Evolutionary conservation across 2,888 invertebrate species (phyloP).

Genomic region (Lepidochitona cinerea): DNA sequence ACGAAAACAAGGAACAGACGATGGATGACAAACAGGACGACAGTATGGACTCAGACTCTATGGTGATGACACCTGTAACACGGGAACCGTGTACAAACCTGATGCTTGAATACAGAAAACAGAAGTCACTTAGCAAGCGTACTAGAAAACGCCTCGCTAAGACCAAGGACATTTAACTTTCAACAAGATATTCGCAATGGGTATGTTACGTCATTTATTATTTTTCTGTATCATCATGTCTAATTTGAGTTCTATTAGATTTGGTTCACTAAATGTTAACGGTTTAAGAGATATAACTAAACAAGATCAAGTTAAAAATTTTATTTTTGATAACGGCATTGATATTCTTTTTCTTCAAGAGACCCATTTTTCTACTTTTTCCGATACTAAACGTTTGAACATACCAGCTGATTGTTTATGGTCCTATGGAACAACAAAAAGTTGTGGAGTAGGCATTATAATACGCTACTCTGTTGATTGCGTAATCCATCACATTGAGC

Average conservation of each 20-base stretch:
- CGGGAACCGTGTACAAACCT: no score
- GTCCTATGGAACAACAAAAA: neutral
- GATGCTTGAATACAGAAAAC: no score
- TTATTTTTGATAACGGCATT: neutral
- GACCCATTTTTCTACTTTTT: neutral
- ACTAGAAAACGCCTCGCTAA: no score
- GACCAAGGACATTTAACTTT: no score
- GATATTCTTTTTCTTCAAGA: neutral
- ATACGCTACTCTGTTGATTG: neutral
- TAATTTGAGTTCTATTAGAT: neutral
- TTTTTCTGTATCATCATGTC: neutral
- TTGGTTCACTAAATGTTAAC: neutral
- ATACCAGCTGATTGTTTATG: neutral
- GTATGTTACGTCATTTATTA: neutral
- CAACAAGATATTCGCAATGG: no score
- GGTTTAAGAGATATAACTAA: neutral
- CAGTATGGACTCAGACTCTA: no score
- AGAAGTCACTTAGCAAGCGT: no score
- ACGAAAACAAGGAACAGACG: no score
- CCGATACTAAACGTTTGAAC: neutral
- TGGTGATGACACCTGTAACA: no score
- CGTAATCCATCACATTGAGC: neutral
- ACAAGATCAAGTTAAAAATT: neutral
- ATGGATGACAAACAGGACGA: no score
- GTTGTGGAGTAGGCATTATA: neutral